A percentile compares a stretch with the other conserved stretches of the same genome.
These are phyloP conservation scores for Hippoglossus stenolepis DNA, from an alignment of 2,113 vertebrate species.

Conservation along the genomic window DNA sequence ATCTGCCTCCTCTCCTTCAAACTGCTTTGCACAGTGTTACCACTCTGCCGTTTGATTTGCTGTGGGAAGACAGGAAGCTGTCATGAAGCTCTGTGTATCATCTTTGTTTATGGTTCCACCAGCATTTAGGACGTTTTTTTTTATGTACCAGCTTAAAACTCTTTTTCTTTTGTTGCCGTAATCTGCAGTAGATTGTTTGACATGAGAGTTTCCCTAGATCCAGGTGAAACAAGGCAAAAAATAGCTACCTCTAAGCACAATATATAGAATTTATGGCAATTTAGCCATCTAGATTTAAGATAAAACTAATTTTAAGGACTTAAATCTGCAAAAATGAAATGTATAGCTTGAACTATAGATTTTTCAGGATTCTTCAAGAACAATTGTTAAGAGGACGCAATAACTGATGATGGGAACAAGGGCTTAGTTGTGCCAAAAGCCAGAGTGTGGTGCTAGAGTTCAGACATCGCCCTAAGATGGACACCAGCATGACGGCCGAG, in stretches of 20 bases:
- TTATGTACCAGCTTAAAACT: slow-evolving; percentile 6
- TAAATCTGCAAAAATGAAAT: not conserved
- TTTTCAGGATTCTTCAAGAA: too few species aligned
- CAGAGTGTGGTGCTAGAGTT: too few species aligned
- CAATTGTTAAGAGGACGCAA: too few species aligned
- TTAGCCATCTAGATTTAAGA: too few species aligned
- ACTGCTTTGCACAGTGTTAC: not conserved
- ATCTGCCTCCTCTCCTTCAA: too few species aligned
- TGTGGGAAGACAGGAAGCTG: not conserved
- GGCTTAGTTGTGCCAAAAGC: too few species aligned
- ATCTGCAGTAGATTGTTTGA: not conserved
- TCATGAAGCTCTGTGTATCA: slow-evolving; percentile 16
- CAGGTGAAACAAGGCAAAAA: slow-evolving; percentile 4
- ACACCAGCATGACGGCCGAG: too few species aligned
- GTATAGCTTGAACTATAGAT: too few species aligned
- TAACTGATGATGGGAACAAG: too few species aligned
- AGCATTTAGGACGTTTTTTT: slow-evolving; percentile 7
- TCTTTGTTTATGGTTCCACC: slow-evolving; percentile 38
- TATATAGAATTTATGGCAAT: too few species aligned
- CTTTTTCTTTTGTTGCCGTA: slow-evolving; percentile 10
- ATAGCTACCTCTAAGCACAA: too few species aligned
- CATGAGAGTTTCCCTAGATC: not conserved
- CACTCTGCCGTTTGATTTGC: slow-evolving; percentile 13
- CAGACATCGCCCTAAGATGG: too few species aligned
- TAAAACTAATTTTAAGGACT: not conserved